Evolutionary conservation across 2,888 invertebrate genomes (phyloP).

Genomic region (Dioctria rufipes): DNA sequence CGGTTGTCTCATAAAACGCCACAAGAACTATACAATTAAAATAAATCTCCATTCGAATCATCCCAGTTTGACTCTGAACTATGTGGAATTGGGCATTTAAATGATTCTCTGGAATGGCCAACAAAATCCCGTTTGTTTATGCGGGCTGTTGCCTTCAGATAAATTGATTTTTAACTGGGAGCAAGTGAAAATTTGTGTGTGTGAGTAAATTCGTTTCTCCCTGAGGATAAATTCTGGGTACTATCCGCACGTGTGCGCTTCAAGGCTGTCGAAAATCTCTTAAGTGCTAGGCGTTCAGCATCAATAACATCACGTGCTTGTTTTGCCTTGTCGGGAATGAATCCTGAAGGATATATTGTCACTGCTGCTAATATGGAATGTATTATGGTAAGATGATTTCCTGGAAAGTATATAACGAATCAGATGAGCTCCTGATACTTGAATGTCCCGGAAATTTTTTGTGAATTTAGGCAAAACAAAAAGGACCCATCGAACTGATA

Average conservation of each 20-base stretch:
- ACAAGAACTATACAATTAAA: conserved; percentile 44
- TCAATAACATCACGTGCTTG: background rate
- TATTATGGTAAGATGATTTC: background rate
- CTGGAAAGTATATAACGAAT: background rate
- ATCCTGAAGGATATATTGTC: conserved; percentile 8
- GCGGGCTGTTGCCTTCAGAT: too few relatives aligned
- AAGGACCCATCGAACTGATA: background rate
- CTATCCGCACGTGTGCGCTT: background rate
- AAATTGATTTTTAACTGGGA: too few relatives aligned
- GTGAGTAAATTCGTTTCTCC: too few relatives aligned
- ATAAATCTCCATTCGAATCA: conserved; percentile 5
- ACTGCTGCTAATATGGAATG: background rate
- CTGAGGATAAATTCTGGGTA: background rate
- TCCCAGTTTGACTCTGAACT: background rate
- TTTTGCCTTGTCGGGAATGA: background rate
- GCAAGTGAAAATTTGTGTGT: too few relatives aligned
- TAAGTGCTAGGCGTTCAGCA: conserved; percentile 52
- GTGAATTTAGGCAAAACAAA: background rate
- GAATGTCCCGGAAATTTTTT: conserved; percentile 56
- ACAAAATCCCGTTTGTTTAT: too few relatives aligned
- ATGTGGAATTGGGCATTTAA: background rate
- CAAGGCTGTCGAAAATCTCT: conserved; percentile 46
- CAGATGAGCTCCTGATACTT: conserved; percentile 50
- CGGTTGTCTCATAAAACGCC: conserved; percentile 60
- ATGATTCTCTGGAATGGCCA: background rate